Conservation (phyloP, 2,888 invertebrate species). For the Thera britannica region DNA sequence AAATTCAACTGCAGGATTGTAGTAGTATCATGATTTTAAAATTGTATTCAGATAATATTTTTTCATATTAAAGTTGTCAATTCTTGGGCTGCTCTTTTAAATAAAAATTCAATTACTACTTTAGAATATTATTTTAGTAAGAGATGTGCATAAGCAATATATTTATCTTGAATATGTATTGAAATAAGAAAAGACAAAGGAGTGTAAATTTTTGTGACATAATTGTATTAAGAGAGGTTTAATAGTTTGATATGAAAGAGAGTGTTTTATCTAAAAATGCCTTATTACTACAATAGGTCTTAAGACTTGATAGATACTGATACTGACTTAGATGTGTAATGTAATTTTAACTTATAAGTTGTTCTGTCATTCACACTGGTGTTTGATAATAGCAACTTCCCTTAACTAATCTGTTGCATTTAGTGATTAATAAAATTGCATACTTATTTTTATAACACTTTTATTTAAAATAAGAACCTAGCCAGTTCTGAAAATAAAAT, state of each 20-base stretch:
- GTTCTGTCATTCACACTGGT: conserved; percentile 70
- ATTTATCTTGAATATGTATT: conserved; percentile 58
- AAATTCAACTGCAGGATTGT: conserved; percentile 16
- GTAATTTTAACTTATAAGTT: conserved; percentile 58
- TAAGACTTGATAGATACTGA: conserved; percentile 84
- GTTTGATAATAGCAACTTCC: conserved; percentile 72
- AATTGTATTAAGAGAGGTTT: conserved; percentile 72
- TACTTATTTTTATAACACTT: conserved; percentile 75
- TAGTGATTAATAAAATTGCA: conserved; percentile 84
- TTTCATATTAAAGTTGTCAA: conserved; percentile 64
- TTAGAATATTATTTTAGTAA: conserved; percentile 68
- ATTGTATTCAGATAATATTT: conserved; percentile 43
- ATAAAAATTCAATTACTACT: conserved; percentile 73
- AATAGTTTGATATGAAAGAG: conserved; percentile 83
- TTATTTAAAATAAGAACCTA: conserved; percentile 41
- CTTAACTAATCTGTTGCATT: conserved; percentile 83
- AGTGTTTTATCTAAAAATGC: conserved; percentile 83
- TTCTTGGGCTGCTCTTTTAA: conserved; percentile 72
- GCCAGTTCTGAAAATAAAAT: background rate
- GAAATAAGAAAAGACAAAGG: conserved; percentile 63
- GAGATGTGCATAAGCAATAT: conserved; percentile 68
- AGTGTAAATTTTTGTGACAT: conserved; percentile 74
- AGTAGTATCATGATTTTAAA: conserved; percentile 31
- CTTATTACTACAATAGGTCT: conserved; percentile 82
- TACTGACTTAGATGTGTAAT: conserved; percentile 78